Evolutionary conservation across 2,888 invertebrate genomes (phyloP).

Genomic region (Crematogaster levior): DNA sequence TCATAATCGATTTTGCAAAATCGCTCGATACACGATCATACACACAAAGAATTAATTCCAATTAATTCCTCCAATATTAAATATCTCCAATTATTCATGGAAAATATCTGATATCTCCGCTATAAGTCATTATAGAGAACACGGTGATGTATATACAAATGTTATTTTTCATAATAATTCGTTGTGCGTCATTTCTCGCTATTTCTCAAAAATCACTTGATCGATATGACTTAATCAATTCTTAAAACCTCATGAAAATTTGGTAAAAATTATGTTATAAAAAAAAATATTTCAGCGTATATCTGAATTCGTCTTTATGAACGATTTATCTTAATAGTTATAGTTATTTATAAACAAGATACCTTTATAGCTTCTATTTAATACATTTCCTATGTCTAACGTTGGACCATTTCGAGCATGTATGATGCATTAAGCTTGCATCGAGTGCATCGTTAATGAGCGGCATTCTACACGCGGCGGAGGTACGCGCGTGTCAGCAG

Average conservation of each 20-base stretch:
- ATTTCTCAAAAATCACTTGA: not conserved
- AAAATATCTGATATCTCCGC: not conserved
- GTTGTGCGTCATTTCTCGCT: not conserved
- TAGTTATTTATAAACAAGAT: not conserved
- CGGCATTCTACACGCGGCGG: constrained; percentile 44
- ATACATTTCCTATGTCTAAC: constrained; percentile 4
- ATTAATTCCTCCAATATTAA: constrained; percentile 38
- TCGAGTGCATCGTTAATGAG: constrained; percentile 43
- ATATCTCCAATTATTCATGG: not conserved
- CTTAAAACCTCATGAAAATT: not conserved
- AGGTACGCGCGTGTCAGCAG: constrained; percentile 36
- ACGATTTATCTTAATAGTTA: not conserved
- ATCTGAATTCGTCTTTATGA: not conserved
- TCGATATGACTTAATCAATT: too few species aligned
- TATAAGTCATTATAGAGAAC: constrained; percentile 7
- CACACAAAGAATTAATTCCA: constrained; percentile 31
- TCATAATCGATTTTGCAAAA: constrained; percentile 37
- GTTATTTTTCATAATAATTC: not conserved
- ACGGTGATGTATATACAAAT: not conserved
- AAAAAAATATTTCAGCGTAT: not conserved
- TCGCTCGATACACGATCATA: not conserved
- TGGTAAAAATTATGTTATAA: not conserved
- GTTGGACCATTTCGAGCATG: constrained; percentile 17
- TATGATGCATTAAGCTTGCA: constrained; percentile 28
- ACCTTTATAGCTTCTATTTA: not conserved